Percentiles rank a stretch among this genome's conserved stretches.
Evolutionary conservation across 64 coral and sea anemone species (phyloP).

Genomic region (Pachyseris speciosa): DNA sequence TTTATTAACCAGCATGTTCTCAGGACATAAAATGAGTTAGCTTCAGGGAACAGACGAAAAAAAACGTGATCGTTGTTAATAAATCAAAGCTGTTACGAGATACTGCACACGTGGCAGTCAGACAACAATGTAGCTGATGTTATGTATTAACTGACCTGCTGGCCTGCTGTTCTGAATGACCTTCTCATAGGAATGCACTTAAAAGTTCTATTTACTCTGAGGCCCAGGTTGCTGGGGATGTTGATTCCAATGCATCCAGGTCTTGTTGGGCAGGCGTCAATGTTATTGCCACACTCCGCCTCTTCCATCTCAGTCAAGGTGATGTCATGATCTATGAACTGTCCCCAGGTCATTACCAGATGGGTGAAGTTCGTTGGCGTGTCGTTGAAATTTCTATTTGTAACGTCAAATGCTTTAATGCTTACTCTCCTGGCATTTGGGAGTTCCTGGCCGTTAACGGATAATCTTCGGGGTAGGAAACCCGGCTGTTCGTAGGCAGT

Average conservation of each 20-base stretch:
- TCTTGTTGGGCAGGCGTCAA: neutral
- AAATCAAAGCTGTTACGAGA: too few relatives aligned
- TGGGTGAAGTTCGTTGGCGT: neutral
- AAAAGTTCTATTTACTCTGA: neutral
- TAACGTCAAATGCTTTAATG: neutral
- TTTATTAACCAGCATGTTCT: too few relatives aligned
- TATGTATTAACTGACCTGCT: neutral
- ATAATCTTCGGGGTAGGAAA: too few relatives aligned
- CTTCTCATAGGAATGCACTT: neutral
- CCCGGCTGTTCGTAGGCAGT: neutral
- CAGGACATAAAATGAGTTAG: too few relatives aligned
- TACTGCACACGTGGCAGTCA: too few relatives aligned
- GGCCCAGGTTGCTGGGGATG: neutral
- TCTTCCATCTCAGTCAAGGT: neutral
- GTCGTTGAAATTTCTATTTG: neutral
- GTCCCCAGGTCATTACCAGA: conserved; percentile 57
- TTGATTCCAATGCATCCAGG: neutral
- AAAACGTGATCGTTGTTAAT: too few relatives aligned
- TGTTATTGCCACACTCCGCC: conserved; percentile 25
- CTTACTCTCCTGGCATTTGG: neutral
- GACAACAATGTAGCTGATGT: too few relatives aligned
- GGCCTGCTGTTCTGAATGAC: neutral
- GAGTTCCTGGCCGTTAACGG: neutral
- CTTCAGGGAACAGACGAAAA: too few relatives aligned
- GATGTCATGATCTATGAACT: conserved; percentile 70